Base-by-base conservation (phyloP, 1,140 invertebrate species). In the Papilio xuthus region DNA sequence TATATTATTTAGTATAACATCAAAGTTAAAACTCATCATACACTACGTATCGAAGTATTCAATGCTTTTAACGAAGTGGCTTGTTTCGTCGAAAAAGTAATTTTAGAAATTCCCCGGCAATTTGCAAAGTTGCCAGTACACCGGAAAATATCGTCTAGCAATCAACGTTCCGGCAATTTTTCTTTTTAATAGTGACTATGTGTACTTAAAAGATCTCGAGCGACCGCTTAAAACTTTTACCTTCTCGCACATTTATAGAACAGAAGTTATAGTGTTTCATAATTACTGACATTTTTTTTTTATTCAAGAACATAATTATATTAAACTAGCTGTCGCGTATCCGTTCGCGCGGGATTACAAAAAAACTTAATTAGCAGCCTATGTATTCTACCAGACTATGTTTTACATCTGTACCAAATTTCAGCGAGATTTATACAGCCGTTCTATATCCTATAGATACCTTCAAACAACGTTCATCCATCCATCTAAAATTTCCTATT, bases 71-170 rank as follows among this genome's bases (percentile, higher is more conserved):
- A 41, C 23, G 20, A 47, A 72, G 41, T 72, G 70, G 10, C 70
- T 47, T 47, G 70, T 72, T 72, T 71, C 20, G 6, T 41, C 4
- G 37, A 41, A 72, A 72, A 41, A 4, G 41, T 8, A 72, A 26
- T 23, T 41, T 72, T 72, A 2, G 1, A 72, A 72, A 72, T 72
- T 23, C 37, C 41, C n/a, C 70, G 10, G 9, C 70, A 72, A 72
- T 72, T 47, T 47, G 41, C 42, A 47, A 44, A 41, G 20, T 72
- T 72, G 70, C 37, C 70, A 72, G 42, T 72, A 72, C n/a, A 72
- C 41, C 41, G 41, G 67, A 72, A 72, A 72, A 72, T 72, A 72
- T 72, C 37, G 70, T 72, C 70, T 44, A 47, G 70, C 70, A 42
- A 72, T 72, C 70, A 72, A 72, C 70, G 41, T 47, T 72, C 18